Percentiles rank a stretch among this genome's conserved stretches.
Conservation (phyloP, 2,888 invertebrate genomes). For the Drosophila algonquin region DNA sequence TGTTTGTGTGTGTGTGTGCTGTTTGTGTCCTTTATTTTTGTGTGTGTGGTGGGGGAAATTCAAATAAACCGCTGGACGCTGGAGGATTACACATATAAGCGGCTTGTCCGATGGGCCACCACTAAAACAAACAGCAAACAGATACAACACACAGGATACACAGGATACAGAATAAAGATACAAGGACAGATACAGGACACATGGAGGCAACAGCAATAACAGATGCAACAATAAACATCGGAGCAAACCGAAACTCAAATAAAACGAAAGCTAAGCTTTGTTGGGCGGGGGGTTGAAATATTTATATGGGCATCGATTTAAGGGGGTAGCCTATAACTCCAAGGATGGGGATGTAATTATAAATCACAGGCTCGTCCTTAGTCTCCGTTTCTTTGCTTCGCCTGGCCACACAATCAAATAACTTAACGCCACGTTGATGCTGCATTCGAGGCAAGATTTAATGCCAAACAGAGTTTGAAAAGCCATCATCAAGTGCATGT, state of each 20-base stretch:
- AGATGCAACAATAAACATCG: conserved; percentile 36
- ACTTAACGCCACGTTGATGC: conserved; percentile 67
- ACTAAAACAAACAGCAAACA: conserved; percentile 32
- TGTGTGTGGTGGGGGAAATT: conserved; percentile 29
- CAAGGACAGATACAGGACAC: not conserved
- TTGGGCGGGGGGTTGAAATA: conserved; percentile 48
- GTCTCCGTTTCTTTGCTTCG: conserved; percentile 22
- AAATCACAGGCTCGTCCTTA: conserved; percentile 59
- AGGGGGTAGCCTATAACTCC: conserved; percentile 45
- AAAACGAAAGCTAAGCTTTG: conserved; percentile 29
- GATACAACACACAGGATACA: not conserved
- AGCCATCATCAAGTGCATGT: conserved; percentile 70
- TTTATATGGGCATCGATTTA: conserved; percentile 57
- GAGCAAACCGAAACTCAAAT: conserved; percentile 17
- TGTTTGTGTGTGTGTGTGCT: not conserved
- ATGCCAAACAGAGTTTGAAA: conserved; percentile 66
- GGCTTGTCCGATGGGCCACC: conserved; percentile 48
- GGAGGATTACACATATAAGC: conserved; percentile 68
- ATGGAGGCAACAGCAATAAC: conserved; percentile 5
- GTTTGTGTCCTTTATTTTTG: conserved; percentile 2
- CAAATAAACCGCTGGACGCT: conserved; percentile 56
- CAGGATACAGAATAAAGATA: not conserved
- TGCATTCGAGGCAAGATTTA: conserved; percentile 60
- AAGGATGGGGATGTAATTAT: conserved; percentile 58
- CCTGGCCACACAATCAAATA: conserved; percentile 63